Conservation (phyloP, 2,113 vertebrate species). For the Thamnophis sirtalis region DNA sequence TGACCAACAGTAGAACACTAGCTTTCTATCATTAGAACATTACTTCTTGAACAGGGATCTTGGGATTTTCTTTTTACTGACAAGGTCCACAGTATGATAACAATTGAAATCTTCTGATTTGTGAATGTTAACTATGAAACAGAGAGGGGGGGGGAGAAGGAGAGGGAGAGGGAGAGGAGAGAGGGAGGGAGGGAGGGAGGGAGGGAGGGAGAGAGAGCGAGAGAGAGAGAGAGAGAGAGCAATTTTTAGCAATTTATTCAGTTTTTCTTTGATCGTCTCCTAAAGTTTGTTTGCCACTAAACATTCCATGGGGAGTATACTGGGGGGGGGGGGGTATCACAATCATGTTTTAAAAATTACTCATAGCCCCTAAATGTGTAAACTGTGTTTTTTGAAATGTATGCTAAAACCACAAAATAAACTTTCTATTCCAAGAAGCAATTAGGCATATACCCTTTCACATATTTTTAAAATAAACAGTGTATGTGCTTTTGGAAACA, state of each 20-base stretch:
- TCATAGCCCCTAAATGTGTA: constrained; percentile 38
- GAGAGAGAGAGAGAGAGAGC: too few relatives aligned
- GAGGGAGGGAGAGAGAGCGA: too few relatives aligned
- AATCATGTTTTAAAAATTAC: constrained; percentile 18
- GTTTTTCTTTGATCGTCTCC: not conserved
- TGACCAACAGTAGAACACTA: not conserved
- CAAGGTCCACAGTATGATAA: not conserved
- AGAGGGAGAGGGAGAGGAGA: too few relatives aligned
- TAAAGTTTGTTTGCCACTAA: constrained; percentile 6
- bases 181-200: too few relatives aligned
- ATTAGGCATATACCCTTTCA: constrained; percentile 60
- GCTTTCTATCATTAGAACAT: not conserved
- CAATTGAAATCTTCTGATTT: not conserved
- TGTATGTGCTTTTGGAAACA: constrained; percentile 46
- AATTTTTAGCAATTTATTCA: not conserved
- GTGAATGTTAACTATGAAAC: not conserved
- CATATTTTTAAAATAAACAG: constrained; percentile 66
- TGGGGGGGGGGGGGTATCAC: constrained; percentile 34
- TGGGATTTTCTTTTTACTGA: not conserved
- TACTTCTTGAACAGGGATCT: not conserved
- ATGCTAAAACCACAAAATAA: constrained; percentile 65
- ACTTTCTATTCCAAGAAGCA: constrained; percentile 63
- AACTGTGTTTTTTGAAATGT: constrained; percentile 47
- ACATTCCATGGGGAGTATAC: constrained; percentile 47
- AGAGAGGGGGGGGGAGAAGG: too few relatives aligned